Base-by-base conservation (phyloP, 35 echinoderm and acorn worm genomes). In the Ophioderma brevispina region DNA sequence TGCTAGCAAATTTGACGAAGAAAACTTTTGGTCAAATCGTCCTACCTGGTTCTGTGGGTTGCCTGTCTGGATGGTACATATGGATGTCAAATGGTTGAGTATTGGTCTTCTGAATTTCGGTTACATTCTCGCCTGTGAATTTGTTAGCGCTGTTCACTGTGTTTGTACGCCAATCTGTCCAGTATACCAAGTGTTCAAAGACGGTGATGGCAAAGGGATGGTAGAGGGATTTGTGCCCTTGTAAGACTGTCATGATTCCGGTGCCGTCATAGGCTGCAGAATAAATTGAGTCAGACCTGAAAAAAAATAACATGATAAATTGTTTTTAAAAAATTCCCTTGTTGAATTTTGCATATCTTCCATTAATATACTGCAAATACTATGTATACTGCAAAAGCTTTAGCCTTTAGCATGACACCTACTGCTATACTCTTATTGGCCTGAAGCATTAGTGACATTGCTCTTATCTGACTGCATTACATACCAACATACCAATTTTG, bases 1-100 rank as follows among this genome's bases (percentile, higher is more conserved):
- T n/a, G n/a, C n/a, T n/a, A n/a, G n/a, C n/a, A n/a, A n/a, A n/a
- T n/a, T n/a, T n/a, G n/a, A n/a, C n/a, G n/a, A n/a, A n/a, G n/a
- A n/a, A n/a, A n/a, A n/a, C 46, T 52, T 11, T 52, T 52, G 46
- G 46, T 11, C 8, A 11, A 21, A 52, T 52, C 8, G 21, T 52
- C 46, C 21, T 70, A 70, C 59, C 59, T 70, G 15, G 17, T 70
- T 70, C 28, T 19, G 15, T 15, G 13, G 80, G 85, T 88, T 99
- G 97, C 40, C 90, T 93, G 15, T 89, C 79, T 17, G 87, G 82
- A 78, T 99, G 97, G 84, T 88, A 88, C 17, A 99, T 84, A 55
- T 99, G 97, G 28, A 95, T 90, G 46, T 94, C 97, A 95, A 95
- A 95, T 19, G 97, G 97, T 80, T 95, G 93, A 33, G 91, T 95